Base-by-base conservation (phyloP, 2,888 invertebrate species). In the Panzeria rudis region DNA sequence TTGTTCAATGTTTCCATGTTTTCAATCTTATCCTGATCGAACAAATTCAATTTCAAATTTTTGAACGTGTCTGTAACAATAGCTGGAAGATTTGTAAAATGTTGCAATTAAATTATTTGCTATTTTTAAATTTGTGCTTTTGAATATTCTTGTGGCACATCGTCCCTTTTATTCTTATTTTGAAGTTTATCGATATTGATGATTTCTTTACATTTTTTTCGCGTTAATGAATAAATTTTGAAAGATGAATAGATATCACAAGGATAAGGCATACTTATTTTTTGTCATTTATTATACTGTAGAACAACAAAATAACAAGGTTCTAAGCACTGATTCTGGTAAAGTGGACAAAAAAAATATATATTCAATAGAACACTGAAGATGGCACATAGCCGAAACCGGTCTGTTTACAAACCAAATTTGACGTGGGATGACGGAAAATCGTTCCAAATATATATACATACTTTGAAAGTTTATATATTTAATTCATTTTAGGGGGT, bases 11-110 rank as follows among this genome's bases (percentile, higher is more conserved):
- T 78, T 52, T 78, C 38, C 72, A 56, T 69, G 69, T 71, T n/a
- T n/a, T 50, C 41, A 73, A 61, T 81, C 77, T 85, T 82, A 85
- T 82, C 85, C 85, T 86, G 87, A 88, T 88, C 87, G 87, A 88
- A 87, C 83, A 84, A 84, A 84, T 88, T 87, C 87, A 86, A 87
- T 88, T 80, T 86, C 72, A 38, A 72, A 47, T 71, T 68, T 82
- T 41, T 84, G 87, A 80, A 88, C 88, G 88, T 88, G 88, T 85
- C 86, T 83, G 61, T 59, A 82, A 88, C 88, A 88, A 88, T 87
- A 76, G 86, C 76, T 68, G 17, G 50, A 61, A 69, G 62, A 32
- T 64, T 59, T 77, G 38, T 56, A 17, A 66, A 82, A 75, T 56
- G 59, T 78, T 82, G 75, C 78, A 85, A 82, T 75, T 75, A 82